phyloP scores from a whole-genome alignment of 2,888 invertebrate species.

The Dryadula phaetusa region DNA sequence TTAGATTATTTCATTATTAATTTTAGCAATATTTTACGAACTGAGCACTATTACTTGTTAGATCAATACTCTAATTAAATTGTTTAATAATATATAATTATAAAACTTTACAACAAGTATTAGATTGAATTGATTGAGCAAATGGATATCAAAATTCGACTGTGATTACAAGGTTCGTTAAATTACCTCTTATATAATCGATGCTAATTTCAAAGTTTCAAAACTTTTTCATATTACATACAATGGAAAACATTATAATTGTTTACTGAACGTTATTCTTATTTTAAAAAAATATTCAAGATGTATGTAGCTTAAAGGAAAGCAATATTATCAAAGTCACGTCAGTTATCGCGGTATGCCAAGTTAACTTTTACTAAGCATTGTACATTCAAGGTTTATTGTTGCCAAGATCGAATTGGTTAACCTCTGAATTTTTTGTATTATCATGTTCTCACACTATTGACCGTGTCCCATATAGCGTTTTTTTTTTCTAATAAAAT shows the following conservation, averaged over 20 bases:
- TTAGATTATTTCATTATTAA: neutral
- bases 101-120: neutral
- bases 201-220: neutral
- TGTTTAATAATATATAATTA: constrained; percentile 9
- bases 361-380: constrained; percentile 29
- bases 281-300: neutral
- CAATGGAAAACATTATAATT: neutral
- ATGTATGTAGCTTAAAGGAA: constrained; percentile 25
- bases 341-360: constrained; percentile 12
- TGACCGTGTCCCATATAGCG: constrained; percentile 64
- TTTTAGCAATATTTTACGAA: neutral
- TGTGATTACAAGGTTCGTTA: neutral
- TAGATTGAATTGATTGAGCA: neutral
- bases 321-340: constrained; percentile 27
- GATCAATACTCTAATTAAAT: neutral
- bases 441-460: constrained; percentile 64
- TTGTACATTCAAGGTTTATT: constrained; percentile 31
- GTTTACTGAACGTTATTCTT: neutral
- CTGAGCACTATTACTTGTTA: neutral
- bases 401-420: constrained; percentile 20
- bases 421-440: constrained; percentile 31
- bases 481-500: constrained; percentile 22
- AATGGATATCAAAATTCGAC: neutral
- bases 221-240: neutral
- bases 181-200: neutral